These are phyloP conservation scores for Nemotelus pantherinus DNA, from an alignment of 2,888 invertebrate genomes.

Conservation along the genomic window DNA sequence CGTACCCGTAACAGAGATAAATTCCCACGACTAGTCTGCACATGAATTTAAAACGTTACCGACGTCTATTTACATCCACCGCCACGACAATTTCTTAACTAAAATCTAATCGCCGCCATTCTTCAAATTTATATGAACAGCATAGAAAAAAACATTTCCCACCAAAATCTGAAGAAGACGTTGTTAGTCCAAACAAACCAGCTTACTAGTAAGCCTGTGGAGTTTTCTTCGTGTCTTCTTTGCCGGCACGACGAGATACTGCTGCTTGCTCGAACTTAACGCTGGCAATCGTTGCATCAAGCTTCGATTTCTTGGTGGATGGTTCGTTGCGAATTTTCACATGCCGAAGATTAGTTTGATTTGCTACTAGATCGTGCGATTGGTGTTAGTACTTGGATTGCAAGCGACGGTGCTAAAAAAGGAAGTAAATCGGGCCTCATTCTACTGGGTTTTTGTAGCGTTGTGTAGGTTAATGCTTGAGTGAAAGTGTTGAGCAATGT, in stretches of 20 bases:
- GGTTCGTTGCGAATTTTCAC: too few species aligned
- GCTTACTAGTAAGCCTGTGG: neutral
- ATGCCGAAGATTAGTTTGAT: too few species aligned
- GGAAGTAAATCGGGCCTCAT: slow-evolving; percentile 23
- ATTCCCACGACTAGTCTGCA: too few species aligned
- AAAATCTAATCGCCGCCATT: slow-evolving; percentile 13
- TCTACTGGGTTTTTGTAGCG: neutral
- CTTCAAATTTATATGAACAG: slow-evolving; percentile 30
- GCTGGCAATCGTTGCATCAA: too few species aligned
- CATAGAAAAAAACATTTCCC: slow-evolving; percentile 36
- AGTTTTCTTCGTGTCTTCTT: slow-evolving; percentile 29
- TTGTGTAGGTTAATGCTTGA: neutral
- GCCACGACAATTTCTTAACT: slow-evolving; percentile 18
- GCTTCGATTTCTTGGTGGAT: too few species aligned
- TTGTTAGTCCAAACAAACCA: neutral
- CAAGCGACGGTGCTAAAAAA: slow-evolving; percentile 31
- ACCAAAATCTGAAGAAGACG: slow-evolving; percentile 7
- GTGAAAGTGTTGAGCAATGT: slow-evolving; percentile 34
- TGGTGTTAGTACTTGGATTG: slow-evolving; percentile 13
- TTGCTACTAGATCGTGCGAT: slow-evolving; percentile 17
- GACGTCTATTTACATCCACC: neutral
- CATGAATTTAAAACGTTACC: too few species aligned
- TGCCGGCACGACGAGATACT: too few species aligned
- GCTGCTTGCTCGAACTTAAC: too few species aligned
- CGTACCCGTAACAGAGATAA: too few species aligned